Base-by-base conservation (phyloP, 1,140 invertebrate genomes). In the Lepidurus packardi region DNA sequence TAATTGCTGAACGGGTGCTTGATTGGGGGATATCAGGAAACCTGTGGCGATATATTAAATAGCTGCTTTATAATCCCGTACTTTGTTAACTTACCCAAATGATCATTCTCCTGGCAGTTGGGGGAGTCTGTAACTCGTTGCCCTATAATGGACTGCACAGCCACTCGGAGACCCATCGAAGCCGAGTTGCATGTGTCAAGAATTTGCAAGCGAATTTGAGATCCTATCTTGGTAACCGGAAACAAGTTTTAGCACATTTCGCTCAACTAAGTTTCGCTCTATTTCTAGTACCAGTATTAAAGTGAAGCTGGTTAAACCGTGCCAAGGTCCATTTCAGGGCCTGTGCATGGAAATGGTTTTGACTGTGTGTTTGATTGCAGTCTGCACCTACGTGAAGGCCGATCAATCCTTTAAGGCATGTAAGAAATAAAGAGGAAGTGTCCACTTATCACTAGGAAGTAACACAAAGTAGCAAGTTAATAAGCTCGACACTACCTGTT, bases 251-350 rank as follows among this genome's bases (percentile, higher is more conserved):
- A n/a, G 9, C 8, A 7, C 53, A 21, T 7, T 3, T 0, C 8
- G 16, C 21, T 9, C 7, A 1, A 65, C 45, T 65, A n/a, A 65
- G 10, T 16, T 47, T 47, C 10, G 16, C 10, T 10, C 45, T 65
- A 16, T 65, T 13, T n/a, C 21, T n/a, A 65, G 1, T 65, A 65
- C 53, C 53, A 21, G 53, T 65, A 4, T 65, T 65, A 65, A 65
- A 65, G 13, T 65, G 21, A n/a, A 65, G 6, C 21, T 65, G 53
- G 53, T 65, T 65, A 65, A 65, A 65, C 21, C 53, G 53, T 65
- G 53, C 13, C 53, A 65, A 65, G 53, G 53, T 65, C 53, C 53
- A 65, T 65, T 65, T 65, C 53, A 65, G 53, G 53, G 53, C 53
- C 53, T 65, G 53, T n/a, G 13, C 53, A 65, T 65, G 53, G 53